Conservation (phyloP, 2,797 vertebrate species). For the Mionectes olivaceus region DNA sequence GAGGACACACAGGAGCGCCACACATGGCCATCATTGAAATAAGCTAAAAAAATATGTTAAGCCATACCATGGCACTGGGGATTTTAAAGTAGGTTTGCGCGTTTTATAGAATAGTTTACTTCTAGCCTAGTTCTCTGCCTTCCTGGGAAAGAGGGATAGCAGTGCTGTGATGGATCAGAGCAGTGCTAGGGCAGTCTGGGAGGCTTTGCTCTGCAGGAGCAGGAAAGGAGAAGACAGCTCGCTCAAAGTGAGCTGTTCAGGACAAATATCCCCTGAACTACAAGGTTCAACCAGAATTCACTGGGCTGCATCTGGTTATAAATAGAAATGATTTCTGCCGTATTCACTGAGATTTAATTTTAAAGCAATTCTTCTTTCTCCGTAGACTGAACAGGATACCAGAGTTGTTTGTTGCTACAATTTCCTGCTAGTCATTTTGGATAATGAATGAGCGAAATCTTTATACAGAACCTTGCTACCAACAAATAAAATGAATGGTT, state of each 20-base stretch:
- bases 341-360: neutral
- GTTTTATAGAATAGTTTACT: neutral
- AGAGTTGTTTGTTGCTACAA: neutral
- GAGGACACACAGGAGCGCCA: neutral
- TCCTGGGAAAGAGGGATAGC: neutral
- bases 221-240: neutral
- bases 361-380: neutral
- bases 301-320: neutral
- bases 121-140: neutral
- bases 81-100: neutral
- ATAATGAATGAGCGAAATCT: neutral
- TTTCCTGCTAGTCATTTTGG: neutral
- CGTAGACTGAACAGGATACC: neutral
- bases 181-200: neutral
- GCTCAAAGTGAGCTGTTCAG: neutral
- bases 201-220: neutral
- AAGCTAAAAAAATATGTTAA: neutral
- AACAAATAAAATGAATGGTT: neutral
- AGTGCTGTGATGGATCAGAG: neutral
- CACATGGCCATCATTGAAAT: neutral
- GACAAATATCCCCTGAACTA: neutral
- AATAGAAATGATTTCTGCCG: neutral
- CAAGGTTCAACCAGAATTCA: neutral
- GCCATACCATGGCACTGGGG: too few relatives aligned
- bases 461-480: neutral